Conservation (phyloP, 2,113 vertebrate genomes). For the Rutilus rutilus region DNA sequence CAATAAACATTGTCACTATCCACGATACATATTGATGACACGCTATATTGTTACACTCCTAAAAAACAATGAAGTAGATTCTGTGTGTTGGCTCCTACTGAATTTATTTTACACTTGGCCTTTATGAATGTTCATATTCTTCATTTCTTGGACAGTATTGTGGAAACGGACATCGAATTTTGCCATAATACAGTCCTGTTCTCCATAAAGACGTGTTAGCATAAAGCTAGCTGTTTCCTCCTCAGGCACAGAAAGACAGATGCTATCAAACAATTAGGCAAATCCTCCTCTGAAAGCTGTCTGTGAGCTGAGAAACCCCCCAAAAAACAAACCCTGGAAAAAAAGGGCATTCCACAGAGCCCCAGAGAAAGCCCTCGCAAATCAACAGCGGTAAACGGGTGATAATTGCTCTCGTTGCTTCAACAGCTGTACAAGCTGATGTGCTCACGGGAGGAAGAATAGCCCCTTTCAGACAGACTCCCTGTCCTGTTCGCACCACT, state of each 20-base stretch:
- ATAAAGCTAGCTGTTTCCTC: not conserved
- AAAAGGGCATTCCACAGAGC: conserved; percentile 35
- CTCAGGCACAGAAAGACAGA: conserved; percentile 51
- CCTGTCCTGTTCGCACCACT: conserved; percentile 41
- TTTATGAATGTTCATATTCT: not conserved
- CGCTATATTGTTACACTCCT: too few species aligned
- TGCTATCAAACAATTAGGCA: conserved; percentile 62
- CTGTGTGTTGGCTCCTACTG: not conserved
- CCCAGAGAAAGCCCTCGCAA: conserved; percentile 39
- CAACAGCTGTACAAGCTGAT: conserved; percentile 70
- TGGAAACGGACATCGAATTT: not conserved
- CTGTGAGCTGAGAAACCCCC: conserved; percentile 15
- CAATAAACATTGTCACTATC: too few species aligned
- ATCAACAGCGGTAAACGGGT: conserved; percentile 55
- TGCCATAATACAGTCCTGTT: not conserved
- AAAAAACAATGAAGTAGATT: too few species aligned
- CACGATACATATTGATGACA: too few species aligned
- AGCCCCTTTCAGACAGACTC: conserved; percentile 62
- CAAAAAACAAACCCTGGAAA: conserved; percentile 37
- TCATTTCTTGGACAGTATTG: not conserved
- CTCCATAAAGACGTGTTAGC: not conserved
- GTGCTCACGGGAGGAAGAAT: conserved; percentile 64
- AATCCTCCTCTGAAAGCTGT: conserved; percentile 42
- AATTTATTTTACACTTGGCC: not conserved
- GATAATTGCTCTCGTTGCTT: conserved; percentile 62